A percentile compares a stretch with the other conserved stretches of the same genome.
Evolutionary conservation across 1,140 invertebrate species (phyloP).

Genomic region (Cryptotermes secundus): DNA sequence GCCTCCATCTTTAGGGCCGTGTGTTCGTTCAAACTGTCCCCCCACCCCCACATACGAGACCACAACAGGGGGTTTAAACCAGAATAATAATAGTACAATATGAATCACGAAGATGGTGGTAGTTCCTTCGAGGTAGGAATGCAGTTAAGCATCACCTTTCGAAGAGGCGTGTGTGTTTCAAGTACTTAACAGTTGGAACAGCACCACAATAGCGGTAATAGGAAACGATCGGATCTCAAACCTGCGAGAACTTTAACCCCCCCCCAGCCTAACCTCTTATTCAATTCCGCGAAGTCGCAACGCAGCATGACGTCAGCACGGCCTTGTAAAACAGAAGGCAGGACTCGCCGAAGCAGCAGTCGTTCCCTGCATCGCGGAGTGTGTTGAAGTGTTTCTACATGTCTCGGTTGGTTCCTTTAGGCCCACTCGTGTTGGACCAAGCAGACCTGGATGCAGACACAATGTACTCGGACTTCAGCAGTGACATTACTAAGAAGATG

Average conservation of each 20-base stretch:
- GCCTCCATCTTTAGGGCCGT: no score
- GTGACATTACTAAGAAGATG: constrained; percentile 26
- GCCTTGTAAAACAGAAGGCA: constrained; percentile 27
- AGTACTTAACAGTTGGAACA: no score
- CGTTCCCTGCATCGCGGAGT: not conserved
- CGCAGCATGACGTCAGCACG: constrained; percentile 29
- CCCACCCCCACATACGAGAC: no score
- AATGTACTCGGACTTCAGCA: constrained; percentile 21
- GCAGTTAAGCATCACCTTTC: no score
- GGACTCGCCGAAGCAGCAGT: not conserved
- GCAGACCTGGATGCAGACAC: not conserved
- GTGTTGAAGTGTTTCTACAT: not conserved
- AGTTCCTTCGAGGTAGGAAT: no score
- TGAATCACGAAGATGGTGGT: no score
- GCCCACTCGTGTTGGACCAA: constrained; percentile 16
- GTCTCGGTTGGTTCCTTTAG: constrained; percentile 22
- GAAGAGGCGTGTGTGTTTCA: no score
- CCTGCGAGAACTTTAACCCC: not conserved
- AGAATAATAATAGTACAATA: no score
- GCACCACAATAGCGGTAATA: no score
- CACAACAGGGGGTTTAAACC: no score
- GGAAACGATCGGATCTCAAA: no score
- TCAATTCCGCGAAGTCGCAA: constrained; percentile 25
- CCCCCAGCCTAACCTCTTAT: not conserved
- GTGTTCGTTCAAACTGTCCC: no score